phyloP scores from a whole-genome alignment of 2,113 vertebrate genomes.

The Ammodytes dubius region DNA sequence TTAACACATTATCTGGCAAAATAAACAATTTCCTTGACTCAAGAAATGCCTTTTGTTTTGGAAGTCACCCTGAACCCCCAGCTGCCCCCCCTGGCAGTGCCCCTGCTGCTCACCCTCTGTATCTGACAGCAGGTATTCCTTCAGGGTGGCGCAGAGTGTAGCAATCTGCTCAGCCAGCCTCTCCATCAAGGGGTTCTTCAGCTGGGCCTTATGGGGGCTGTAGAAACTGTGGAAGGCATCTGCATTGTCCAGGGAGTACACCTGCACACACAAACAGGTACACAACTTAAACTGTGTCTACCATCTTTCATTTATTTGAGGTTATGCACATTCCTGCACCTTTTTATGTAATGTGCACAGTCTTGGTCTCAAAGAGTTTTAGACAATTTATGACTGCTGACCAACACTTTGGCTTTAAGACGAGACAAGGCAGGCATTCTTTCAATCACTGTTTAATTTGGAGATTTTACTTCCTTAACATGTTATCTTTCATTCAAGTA shows the following conservation, averaged over 20 bases:
- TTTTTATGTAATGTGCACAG: background rate
- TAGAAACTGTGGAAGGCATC: conserved; percentile 99
- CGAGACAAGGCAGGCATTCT: too few species aligned
- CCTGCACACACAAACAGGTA: conserved; percentile 79
- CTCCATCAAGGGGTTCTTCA: conserved; percentile 96
- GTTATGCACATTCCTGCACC: background rate
- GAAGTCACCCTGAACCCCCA: background rate
- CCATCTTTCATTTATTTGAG: background rate
- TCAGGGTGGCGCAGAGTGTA: conserved; percentile 95
- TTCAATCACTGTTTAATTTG: too few species aligned
- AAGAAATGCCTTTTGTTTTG: background rate
- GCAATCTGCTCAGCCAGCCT: conserved; percentile 96
- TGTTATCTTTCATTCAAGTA: too few species aligned
- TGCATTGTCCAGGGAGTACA: conserved; percentile 94
- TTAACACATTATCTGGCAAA: background rate
- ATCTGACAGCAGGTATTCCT: conserved; percentile 97
- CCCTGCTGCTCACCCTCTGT: conserved; percentile 90
- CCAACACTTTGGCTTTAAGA: background rate
- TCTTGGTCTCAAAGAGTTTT: background rate
- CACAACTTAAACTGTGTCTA: background rate
- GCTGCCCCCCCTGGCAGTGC: background rate
- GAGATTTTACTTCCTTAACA: too few species aligned
- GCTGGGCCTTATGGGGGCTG: conserved; percentile 97
- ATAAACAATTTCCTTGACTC: background rate
- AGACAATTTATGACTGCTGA: background rate